Evolutionary conservation across 2,113 vertebrate genomes (phyloP), one percentile per base, ranked within the genome.

Genomic region (Colaptes auratus): DNA sequence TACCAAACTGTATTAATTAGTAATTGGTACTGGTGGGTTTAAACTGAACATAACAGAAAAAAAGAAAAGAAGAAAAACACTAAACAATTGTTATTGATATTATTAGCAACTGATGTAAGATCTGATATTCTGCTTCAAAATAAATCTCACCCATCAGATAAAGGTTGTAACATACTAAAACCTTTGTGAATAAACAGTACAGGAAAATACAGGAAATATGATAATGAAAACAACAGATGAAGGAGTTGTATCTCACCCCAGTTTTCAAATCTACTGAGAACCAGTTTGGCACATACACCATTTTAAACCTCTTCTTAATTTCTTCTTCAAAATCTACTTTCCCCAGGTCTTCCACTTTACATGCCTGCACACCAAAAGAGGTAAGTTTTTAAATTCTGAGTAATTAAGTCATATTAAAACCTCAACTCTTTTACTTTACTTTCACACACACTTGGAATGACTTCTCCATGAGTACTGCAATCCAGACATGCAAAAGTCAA

Each of bases 211-310:
- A 31, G 5, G 7, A 71, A 67, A 55, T 10, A 46, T 2, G 6
- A 69, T 19, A 87, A 87, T 31, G 15, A 58, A 9, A 58, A 17
- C 16, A 56, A 27, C 7, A 48, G 46, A 39, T 50, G 55, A 13
- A 53, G 35, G 36, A 91, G 35, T 1, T 67, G 10, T 44, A 59
- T 94, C 98, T 99, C 96, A 99, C 99, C 98, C 99, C 99, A 5
- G 99, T 99, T 98, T 99, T 99, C 92, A 99, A 98, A 97, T 99
- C 99, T 58, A 99, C 99, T 44, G 99, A 99, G 97, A 99, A 99
- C 99, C 99, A 99, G 94, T 99, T 99, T 97, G 99, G 99, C 96
- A 99, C 99, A 82, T 99, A 99, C 23, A 99, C 99, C 99, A 99
- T 99, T 98, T 99, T 99, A 98, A 99, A 99, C 83, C 98, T 98